These are phyloP conservation scores for Lophotis ruficrista DNA, from an alignment of 2,113 vertebrate species.

Conservation along the genomic window DNA sequence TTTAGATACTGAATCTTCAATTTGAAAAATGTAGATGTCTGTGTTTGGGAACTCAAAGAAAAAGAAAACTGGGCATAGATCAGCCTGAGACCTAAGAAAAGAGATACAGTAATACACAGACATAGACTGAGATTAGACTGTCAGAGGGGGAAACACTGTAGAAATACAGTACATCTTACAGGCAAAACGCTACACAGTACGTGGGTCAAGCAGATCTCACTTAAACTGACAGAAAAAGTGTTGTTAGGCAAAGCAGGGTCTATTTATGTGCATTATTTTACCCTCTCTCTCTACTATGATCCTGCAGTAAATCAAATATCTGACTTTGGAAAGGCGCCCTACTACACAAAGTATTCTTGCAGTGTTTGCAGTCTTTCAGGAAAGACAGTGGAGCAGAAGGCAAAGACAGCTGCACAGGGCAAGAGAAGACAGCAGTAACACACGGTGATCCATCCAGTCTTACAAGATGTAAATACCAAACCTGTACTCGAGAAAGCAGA, in stretches of 20 bases:
- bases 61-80: background rate
- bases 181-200: background rate
- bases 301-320: background rate
- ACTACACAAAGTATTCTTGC: background rate
- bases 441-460: accelerated
- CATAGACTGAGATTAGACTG: background rate
- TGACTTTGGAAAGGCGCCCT: background rate
- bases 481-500: background rate
- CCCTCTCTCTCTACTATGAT: background rate
- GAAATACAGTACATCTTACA: background rate
- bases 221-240: background rate
- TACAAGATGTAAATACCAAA: background rate
- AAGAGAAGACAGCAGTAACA: background rate
- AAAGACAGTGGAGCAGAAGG: background rate
- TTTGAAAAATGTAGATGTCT: background rate
- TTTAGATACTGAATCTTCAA: background rate
- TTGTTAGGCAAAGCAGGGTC: background rate
- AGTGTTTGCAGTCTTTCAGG: background rate
- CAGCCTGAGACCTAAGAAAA: background rate
- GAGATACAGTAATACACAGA: background rate
- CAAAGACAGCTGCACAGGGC: background rate
- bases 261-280: background rate
- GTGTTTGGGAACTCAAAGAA: background rate
- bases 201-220: background rate
- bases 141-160: background rate